phyloP scores from a whole-genome alignment of 30 jellyfish, hydroid and myxozoan genomes.

The Rhopilema esculentum region DNA sequence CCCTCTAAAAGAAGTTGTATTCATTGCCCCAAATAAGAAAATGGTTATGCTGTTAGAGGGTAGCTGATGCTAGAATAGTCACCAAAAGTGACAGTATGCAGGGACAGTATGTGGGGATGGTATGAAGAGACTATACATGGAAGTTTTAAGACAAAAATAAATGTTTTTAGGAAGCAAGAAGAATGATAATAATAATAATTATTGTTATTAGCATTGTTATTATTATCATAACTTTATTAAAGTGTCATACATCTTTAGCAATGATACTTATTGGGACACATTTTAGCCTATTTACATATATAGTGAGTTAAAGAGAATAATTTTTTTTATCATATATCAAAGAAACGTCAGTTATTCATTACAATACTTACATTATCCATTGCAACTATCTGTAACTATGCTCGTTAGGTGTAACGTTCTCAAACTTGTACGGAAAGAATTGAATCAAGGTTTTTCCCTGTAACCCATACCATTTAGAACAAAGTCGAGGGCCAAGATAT shows the following conservation, averaged over 20 bases:
- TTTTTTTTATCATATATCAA: not conserved
- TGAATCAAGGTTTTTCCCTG: constrained; percentile 43
- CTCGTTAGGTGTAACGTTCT: constrained; percentile 32
- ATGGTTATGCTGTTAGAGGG: no score
- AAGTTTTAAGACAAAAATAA: no score
- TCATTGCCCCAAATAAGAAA: no score
- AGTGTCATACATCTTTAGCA: constrained; percentile 46
- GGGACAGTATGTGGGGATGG: no score
- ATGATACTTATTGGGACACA: constrained; percentile 40
- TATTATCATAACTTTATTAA: no score
- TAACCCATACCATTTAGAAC: constrained; percentile 35
- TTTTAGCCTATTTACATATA: constrained; percentile 33
- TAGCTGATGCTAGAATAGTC: no score
- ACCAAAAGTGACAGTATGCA: no score
- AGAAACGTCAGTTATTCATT: constrained; percentile 18
- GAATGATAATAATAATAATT: no score
- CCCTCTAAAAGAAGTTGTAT: no score
- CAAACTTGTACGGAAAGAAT: constrained; percentile 20
- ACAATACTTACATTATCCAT: constrained; percentile 52
- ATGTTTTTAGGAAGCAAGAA: no score
- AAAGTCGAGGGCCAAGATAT: constrained; percentile 40
- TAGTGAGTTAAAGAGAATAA: not conserved
- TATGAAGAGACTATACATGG: no score
- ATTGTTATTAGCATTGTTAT: no score
- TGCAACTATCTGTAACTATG: constrained; percentile 54